Percentiles rank a stretch among this genome's conserved stretches.
phyloP scores from a whole-genome alignment of 2,113 vertebrate genomes.

The Chinchilla lanigera region DNA sequence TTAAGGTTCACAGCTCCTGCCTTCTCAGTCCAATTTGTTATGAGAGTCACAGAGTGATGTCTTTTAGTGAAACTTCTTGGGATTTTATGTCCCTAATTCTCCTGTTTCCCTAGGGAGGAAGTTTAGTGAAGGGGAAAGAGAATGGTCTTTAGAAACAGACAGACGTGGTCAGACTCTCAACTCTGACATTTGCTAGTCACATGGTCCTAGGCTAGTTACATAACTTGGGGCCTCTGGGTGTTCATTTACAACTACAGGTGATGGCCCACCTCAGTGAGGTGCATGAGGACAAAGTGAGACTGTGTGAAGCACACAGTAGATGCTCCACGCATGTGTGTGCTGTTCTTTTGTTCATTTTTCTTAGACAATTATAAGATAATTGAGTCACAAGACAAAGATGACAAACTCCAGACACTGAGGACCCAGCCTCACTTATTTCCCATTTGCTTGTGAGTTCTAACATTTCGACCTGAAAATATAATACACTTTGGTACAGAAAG shows the following conservation, averaged over 20 bases:
- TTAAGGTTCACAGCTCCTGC: background rate
- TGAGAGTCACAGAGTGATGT: conserved; percentile 62
- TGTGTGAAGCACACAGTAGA: background rate
- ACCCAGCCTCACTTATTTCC: background rate
- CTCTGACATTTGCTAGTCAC: conserved; percentile 35
- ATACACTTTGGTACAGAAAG: background rate
- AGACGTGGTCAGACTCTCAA: conserved; percentile 72
- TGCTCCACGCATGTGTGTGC: background rate
- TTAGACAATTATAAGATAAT: conserved; percentile 22
- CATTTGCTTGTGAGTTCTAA: conserved; percentile 10
- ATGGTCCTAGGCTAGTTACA: background rate
- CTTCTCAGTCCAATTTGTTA: conserved; percentile 52
- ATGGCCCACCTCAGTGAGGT: background rate
- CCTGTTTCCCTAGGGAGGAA: conserved; percentile 74
- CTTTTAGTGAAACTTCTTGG: conserved; percentile 74
- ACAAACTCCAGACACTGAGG: background rate
- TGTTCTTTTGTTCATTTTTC: background rate
- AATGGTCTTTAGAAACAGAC: conserved; percentile 58
- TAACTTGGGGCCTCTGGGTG: background rate
- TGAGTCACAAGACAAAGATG: background rate
- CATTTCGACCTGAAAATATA: background rate
- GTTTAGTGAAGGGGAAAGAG: conserved; percentile 71
- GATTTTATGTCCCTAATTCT: conserved; percentile 76
- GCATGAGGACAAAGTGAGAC: background rate
- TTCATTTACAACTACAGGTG: background rate